These are phyloP conservation scores for Sphinx pinastri DNA, from an alignment of 2,888 invertebrate species.

Conservation along the genomic window DNA sequence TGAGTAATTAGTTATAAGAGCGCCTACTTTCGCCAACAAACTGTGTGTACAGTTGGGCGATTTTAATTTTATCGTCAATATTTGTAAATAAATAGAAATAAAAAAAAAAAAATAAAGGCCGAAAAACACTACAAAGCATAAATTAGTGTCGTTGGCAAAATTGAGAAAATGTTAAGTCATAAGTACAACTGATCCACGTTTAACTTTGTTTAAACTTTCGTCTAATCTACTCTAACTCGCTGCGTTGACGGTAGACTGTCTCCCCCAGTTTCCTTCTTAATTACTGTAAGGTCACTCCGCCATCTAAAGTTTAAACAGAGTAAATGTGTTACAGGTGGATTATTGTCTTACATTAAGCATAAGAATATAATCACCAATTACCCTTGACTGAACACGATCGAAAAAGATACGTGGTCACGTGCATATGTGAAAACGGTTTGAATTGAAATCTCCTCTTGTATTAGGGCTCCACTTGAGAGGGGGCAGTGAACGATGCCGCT, in stretches of 20 bases:
- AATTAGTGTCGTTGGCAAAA: too few relatives aligned
- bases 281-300: background rate
- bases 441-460: slow-evolving; percentile 21
- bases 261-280: background rate
- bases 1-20: too few relatives aligned
- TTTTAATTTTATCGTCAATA: too few relatives aligned
- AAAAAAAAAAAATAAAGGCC: too few relatives aligned
- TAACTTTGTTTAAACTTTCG: too few relatives aligned
- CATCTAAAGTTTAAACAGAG: background rate
- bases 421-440: slow-evolving; percentile 4
- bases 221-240: background rate
- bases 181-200: too few relatives aligned
- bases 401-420: background rate
- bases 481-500: slow-evolving; percentile 25
- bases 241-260: background rate
- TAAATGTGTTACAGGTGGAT: background rate
- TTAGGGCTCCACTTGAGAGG: slow-evolving; percentile 19
- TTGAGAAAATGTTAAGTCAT: too few relatives aligned
- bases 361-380: background rate
- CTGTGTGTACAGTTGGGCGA: too few relatives aligned
- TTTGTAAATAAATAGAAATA: too few relatives aligned
- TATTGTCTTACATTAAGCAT: background rate
- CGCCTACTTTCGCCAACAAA: too few relatives aligned
- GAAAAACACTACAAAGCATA: too few relatives aligned
- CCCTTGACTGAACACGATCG: background rate